phyloP scores from a whole-genome alignment of 2,888 invertebrate genomes.

The Agrotis puta region DNA sequence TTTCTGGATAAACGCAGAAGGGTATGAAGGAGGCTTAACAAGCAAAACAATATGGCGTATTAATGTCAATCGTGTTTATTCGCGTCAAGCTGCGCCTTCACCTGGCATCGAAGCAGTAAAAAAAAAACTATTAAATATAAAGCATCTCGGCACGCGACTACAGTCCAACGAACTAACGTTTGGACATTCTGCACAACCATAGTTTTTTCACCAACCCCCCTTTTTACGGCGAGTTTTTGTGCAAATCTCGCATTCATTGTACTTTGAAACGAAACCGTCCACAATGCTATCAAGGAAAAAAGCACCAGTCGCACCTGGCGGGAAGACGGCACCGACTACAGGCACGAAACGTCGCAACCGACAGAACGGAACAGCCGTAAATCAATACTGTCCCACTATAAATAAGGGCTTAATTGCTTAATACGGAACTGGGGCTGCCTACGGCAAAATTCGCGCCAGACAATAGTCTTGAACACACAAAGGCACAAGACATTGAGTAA shows the following conservation, averaged over 20 bases:
- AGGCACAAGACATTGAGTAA: constrained; percentile 87
- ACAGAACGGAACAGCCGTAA: constrained; percentile 74
- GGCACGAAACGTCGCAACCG: constrained; percentile 74
- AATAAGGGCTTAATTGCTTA: constrained; percentile 85
- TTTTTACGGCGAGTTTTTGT: constrained; percentile 86
- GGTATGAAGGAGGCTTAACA: constrained; percentile 14
- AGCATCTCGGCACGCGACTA: constrained; percentile 85
- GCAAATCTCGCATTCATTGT: constrained; percentile 89
- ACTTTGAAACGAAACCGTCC: constrained; percentile 80
- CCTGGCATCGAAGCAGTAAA: constrained; percentile 64
- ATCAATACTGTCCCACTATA: constrained; percentile 81
- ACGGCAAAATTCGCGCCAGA: constrained; percentile 74
- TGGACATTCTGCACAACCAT: constrained; percentile 67
- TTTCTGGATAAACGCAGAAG: constrained; percentile 2
- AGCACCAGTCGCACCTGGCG: constrained; percentile 84
- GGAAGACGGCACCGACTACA: constrained; percentile 73
- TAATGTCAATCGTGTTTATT: constrained; percentile 7
- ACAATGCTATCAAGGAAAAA: constrained; percentile 82
- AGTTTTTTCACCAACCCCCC: constrained; percentile 76
- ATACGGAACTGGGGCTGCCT: constrained; percentile 74
- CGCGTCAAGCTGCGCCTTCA: constrained; percentile 69
- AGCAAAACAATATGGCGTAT: constrained; percentile 17
- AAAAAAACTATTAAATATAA: constrained; percentile 80
- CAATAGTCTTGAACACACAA: constrained; percentile 81
- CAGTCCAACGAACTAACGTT: constrained; percentile 74